These are phyloP conservation scores for Rhabditoides inermis DNA, from an alignment of 2,888 invertebrate species.

Conservation along the genomic window DNA sequence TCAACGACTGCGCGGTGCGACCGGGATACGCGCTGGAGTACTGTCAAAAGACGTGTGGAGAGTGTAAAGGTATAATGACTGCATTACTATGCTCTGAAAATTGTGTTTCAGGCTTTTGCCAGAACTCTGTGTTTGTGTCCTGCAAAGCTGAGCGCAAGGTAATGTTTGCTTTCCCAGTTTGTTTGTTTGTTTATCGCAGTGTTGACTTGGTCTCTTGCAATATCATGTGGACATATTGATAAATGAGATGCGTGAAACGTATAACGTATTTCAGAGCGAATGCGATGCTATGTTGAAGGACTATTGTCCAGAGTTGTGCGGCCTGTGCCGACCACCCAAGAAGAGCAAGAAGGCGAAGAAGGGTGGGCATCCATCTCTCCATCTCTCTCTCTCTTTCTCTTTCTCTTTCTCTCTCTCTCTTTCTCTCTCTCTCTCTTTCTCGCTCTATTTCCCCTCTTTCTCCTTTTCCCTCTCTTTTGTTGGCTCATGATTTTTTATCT, in stretches of 20 bases:
- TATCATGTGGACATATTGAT: no score
- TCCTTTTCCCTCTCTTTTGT: neutral
- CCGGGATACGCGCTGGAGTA: conserved; percentile 33
- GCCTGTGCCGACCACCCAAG: conserved; percentile 14
- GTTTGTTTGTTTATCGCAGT: no score
- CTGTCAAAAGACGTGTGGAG: conserved; percentile 33
- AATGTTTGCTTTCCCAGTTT: no score
- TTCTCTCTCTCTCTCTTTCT: neutral
- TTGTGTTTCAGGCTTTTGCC: conserved; percentile 17
- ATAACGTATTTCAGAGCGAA: no score
- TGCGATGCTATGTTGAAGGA: conserved; percentile 32
- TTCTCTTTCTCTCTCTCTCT: conserved; percentile 1
- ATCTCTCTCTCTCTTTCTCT: neutral
- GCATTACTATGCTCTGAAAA: neutral
- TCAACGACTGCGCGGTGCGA: conserved; percentile 30
- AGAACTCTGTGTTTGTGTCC: conserved; percentile 23
- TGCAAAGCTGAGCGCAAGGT: conserved; percentile 22
- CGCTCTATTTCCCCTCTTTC: neutral
- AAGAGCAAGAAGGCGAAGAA: conserved; percentile 2
- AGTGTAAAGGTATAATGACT: conserved; percentile 19
- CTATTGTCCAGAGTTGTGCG: conserved; percentile 26
- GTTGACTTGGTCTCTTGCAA: no score
- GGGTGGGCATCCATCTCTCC: no score
- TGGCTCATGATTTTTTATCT: neutral
- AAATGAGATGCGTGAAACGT: no score